A percentile compares a stretch with the other conserved stretches of the same genome.
Evolutionary conservation across 1,140 invertebrate genomes (phyloP).

Genomic region (Drosophila lini): DNA sequence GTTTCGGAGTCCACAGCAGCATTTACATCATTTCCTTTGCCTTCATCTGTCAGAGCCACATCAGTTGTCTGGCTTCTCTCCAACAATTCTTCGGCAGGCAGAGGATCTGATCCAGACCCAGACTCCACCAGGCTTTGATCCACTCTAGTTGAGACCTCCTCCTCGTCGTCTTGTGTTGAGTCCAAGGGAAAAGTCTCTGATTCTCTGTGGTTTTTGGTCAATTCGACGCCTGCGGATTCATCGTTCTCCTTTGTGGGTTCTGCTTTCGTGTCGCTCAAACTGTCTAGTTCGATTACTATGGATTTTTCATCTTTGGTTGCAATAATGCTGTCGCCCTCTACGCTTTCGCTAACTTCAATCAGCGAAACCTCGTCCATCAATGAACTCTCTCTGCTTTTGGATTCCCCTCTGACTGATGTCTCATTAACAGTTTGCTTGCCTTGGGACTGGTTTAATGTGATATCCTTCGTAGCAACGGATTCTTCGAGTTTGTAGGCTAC

Average conservation of each 20-base stretch:
- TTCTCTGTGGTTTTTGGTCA: not conserved
- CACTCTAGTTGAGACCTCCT: not conserved
- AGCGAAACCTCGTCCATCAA: conserved; percentile 19
- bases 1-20: conserved; percentile 1
- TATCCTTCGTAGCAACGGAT: not conserved
- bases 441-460: not conserved
- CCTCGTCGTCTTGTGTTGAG: not conserved
- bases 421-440: not conserved
- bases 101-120: not conserved
- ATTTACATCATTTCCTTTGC: not conserved
- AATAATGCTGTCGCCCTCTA: not conserved
- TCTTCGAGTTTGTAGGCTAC: conserved; percentile 1
- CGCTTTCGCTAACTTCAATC: conserved; percentile 29
- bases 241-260: not conserved
- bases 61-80: not conserved
- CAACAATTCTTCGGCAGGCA: not conserved
- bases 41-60: not conserved
- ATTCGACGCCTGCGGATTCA: not conserved
- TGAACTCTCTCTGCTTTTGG: not conserved
- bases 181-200: not conserved
- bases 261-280: conserved; percentile 1
- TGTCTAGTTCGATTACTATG: conserved; percentile 15
- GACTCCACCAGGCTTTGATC: not conserved
- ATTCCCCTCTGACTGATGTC: not conserved
- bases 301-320: not conserved